A percentile compares a stretch with the other conserved stretches of the same genome.
Conservation (phyloP, 30 jellyfish, hydroid and myxozoan genomes). For the Phacellophora camtschatica region DNA sequence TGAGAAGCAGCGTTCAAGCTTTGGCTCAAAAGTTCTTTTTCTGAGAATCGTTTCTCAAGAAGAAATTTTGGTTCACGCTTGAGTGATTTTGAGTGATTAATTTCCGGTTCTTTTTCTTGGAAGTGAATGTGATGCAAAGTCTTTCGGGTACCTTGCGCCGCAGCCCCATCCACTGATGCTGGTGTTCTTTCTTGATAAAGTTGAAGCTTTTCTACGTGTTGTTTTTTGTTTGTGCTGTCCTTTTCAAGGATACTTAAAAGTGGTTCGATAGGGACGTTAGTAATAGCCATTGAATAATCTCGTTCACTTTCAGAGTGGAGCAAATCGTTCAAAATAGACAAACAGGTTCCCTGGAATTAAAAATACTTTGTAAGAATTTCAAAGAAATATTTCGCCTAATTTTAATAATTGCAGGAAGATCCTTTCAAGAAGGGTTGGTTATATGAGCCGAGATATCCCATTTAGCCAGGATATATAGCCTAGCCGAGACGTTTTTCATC, state of each 20-base stretch:
- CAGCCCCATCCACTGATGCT: neutral
- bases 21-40: conserved; percentile 28
- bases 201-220: conserved; percentile 23
- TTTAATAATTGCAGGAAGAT: neutral
- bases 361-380: no score
- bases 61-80: conserved; percentile 63
- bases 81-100: conserved; percentile 9
- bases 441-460: neutral
- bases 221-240: conserved; percentile 17
- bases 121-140: conserved; percentile 41
- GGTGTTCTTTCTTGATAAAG: conserved; percentile 44
- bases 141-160: neutral
- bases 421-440: neutral
- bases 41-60: conserved; percentile 33
- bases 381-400: neutral
- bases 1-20: conserved; percentile 37
- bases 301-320: conserved; percentile 86
- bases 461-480: no score
- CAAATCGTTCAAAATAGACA: conserved; percentile 81
- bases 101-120: conserved; percentile 55
- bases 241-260: conserved; percentile 71
- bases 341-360: conserved; percentile 81
- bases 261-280: conserved; percentile 93
- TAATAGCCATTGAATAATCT: conserved; percentile 83
- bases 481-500: no score